Evolutionary conservation across 2,113 vertebrate species (phyloP).

Genomic region (Mungos mungo): DNA sequence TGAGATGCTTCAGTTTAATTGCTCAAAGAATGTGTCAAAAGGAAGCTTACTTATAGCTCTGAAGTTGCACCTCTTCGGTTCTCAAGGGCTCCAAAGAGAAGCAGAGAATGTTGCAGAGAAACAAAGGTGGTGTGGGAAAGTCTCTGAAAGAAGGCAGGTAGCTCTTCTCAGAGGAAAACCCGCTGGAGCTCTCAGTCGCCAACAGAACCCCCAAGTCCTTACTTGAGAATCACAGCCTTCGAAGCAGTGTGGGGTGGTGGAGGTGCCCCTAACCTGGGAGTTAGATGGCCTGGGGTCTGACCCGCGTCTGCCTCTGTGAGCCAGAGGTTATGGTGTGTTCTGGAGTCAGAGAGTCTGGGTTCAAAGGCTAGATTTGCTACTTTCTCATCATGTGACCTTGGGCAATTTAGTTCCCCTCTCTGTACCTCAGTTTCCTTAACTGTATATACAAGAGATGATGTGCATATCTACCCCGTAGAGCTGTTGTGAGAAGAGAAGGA

Average conservation of each 20-base stretch:
- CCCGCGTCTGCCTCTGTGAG: no score
- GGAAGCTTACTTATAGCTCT: background rate
- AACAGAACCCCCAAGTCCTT: background rate
- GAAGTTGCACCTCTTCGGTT: background rate
- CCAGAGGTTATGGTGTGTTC: background rate
- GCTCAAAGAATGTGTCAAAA: background rate
- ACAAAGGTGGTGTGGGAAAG: background rate
- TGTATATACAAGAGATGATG: background rate
- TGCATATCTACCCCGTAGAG: background rate
- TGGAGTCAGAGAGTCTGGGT: background rate
- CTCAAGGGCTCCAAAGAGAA: background rate
- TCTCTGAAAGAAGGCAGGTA: background rate
- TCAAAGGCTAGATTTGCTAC: background rate
- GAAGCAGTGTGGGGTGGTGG: background rate
- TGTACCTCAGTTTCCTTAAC: background rate
- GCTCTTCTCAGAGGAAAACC: background rate
- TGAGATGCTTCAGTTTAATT: background rate
- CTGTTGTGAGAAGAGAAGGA: background rate
- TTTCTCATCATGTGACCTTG: background rate
- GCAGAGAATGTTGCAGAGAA: background rate
- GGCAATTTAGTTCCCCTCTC: background rate
- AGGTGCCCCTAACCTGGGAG: accelerated
- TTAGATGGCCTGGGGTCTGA: background rate
- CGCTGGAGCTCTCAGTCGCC: background rate
- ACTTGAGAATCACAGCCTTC: background rate